Percentiles rank a stretch among this genome's conserved stretches.
Evolutionary conservation across 2,888 invertebrate species (phyloP).

Genomic region (Anthrax anthrax): DNA sequence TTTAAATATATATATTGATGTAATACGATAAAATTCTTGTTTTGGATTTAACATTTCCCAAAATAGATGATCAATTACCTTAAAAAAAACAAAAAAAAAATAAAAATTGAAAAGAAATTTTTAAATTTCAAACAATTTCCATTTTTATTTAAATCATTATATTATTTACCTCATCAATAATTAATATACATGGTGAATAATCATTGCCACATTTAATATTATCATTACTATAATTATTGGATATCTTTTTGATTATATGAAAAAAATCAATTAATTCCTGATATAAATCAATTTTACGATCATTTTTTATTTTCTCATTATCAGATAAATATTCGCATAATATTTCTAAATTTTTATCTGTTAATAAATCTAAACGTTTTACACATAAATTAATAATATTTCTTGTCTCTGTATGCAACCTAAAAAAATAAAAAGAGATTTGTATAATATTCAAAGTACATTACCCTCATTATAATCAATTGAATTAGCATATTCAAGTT

Average conservation of each 20-base stretch:
- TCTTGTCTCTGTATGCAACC: not conserved
- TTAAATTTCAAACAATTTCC: not conserved
- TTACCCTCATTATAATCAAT: too few species aligned
- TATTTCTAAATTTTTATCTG: not conserved
- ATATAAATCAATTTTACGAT: not conserved
- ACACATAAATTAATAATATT: slow-evolving; percentile 4
- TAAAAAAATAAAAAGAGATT: not conserved
- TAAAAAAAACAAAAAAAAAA: slow-evolving; percentile 5
- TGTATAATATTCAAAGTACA: too few species aligned
- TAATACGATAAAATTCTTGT: slow-evolving; percentile 29
- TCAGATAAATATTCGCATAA: slow-evolving; percentile 9
- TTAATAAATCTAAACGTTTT: not conserved
- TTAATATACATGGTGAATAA: slow-evolving; percentile 25
- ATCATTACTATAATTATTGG: not conserved
- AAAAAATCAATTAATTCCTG: slow-evolving; percentile 9
- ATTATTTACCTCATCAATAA: slow-evolving; percentile 26
- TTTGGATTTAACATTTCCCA: slow-evolving; percentile 30
- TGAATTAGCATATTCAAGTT: too few species aligned
- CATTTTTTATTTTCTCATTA: not conserved
- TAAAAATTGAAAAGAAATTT: slow-evolving; percentile 1
- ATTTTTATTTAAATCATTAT: too few species aligned
- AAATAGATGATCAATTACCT: slow-evolving; percentile 30
- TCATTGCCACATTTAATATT: too few species aligned
- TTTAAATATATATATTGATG: slow-evolving; percentile 27
- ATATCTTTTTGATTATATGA: slow-evolving; percentile 6